Conservation (phyloP, 2,113 vertebrate genomes). For the Platysteira castanea region DNA sequence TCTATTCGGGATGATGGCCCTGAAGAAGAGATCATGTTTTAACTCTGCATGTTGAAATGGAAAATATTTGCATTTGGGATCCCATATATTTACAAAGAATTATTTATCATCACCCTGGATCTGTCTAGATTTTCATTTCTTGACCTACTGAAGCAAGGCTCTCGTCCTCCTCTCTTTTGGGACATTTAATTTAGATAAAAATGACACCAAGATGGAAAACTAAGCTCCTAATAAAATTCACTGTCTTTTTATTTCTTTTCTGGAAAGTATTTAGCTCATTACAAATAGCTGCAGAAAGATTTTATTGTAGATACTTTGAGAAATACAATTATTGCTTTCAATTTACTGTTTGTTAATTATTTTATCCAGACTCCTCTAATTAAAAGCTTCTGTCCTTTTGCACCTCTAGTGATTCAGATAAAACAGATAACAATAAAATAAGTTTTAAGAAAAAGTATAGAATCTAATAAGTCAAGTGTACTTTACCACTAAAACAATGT, state of each 20-base stretch:
- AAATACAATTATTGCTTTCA: conserved; percentile 6
- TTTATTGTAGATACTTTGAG: background rate
- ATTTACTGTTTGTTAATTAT: conserved; percentile 42
- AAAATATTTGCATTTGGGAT: background rate
- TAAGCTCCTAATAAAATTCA: background rate
- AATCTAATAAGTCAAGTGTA: background rate
- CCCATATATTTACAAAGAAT: background rate
- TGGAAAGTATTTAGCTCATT: conserved; percentile 2
- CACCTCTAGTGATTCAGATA: background rate
- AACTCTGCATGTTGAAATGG: background rate
- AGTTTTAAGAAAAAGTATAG: background rate
- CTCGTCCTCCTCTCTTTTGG: background rate
- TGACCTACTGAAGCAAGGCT: background rate
- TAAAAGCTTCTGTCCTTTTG: conserved; percentile 22
- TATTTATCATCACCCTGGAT: background rate
- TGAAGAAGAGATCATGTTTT: background rate
- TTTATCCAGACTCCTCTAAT: conserved; percentile 14
- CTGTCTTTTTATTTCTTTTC: background rate
- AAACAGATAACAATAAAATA: conserved; percentile 14
- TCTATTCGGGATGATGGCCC: background rate
- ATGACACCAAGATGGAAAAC: background rate
- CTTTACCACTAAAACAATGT: background rate
- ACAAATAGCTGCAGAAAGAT: background rate
- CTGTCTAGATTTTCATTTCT: background rate
- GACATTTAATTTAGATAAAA: background rate